Evolutionary conservation across 2,888 invertebrate species (phyloP).

Genomic region (Cheilosia grossa): DNA sequence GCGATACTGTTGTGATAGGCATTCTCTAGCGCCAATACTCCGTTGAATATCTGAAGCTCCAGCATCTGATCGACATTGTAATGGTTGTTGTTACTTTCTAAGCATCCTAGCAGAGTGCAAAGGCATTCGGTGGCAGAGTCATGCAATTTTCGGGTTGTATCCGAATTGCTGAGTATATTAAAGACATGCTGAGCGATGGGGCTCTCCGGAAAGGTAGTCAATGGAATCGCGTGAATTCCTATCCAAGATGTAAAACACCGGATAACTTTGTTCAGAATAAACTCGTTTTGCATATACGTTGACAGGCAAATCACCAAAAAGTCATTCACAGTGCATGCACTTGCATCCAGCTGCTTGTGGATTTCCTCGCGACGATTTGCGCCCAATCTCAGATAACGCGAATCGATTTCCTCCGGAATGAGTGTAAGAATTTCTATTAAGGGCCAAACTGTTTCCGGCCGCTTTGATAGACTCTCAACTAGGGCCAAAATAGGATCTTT

Average conservation of each 20-base stretch:
- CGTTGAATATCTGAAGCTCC: constrained; percentile 91
- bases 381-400: constrained; percentile 91
- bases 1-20: constrained; percentile 96
- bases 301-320: constrained; percentile 91
- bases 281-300: constrained; percentile 86
- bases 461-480: constrained; percentile 89
- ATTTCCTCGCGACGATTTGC: constrained; percentile 95
- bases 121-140: constrained; percentile 96
- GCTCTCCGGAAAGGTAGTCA: constrained; percentile 89
- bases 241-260: constrained; percentile 97
- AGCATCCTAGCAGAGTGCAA: constrained; percentile 91
- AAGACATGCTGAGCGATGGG: constrained; percentile 89
- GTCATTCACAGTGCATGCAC: constrained; percentile 90
- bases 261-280: constrained; percentile 87
- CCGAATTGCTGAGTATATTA: constrained; percentile 87
- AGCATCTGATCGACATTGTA: constrained; percentile 87
- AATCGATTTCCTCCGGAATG: constrained; percentile 97
- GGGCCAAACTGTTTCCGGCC: constrained; percentile 89
- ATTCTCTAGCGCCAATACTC: constrained; percentile 91
- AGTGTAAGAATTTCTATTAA: constrained; percentile 96
- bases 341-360: constrained; percentile 89
- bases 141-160: constrained; percentile 88
- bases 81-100: constrained; percentile 88
- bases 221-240: constrained; percentile 90
- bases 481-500: constrained; percentile 93